Evolutionary conservation across 2,113 vertebrate species (phyloP).

Genomic region (Redunca redunca): DNA sequence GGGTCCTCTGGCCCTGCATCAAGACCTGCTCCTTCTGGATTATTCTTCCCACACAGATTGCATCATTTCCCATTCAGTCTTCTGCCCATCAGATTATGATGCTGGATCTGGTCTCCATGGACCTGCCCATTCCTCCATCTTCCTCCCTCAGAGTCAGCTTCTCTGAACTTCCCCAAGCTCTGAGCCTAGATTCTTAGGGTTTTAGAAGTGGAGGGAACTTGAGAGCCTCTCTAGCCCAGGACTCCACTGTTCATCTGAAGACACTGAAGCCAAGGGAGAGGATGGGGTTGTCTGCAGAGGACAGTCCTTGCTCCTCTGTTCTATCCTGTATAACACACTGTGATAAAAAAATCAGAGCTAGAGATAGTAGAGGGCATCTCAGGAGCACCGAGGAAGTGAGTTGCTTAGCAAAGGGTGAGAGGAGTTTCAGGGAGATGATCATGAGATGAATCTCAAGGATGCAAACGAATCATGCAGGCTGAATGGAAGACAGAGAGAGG

Average conservation of each 20-base stretch:
- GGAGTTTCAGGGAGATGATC: neutral
- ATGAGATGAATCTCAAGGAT: neutral
- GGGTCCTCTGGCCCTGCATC: neutral
- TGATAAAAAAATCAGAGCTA: neutral
- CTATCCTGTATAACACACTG: neutral
- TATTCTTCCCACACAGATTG: neutral
- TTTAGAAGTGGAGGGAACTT: neutral
- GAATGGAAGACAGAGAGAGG: neutral
- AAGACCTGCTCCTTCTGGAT: neutral
- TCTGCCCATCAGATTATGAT: neutral
- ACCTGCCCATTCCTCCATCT: neutral
- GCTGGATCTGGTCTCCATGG: no score
- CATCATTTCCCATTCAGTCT: neutral
- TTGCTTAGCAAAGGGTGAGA: neutral
- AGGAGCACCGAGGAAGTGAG: neutral
- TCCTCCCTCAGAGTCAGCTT: neutral
- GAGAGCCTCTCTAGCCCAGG: neutral
- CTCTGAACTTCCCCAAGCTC: neutral
- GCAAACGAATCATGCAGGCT: neutral
- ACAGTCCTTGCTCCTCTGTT: neutral
- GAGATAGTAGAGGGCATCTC: accelerated
- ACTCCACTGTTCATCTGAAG: neutral
- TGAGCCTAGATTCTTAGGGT: neutral
- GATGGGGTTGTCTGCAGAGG: neutral
- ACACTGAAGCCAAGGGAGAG: neutral